phyloP scores from a whole-genome alignment of 1,140 invertebrate genomes.

The Zelostemma sp. region DNA sequence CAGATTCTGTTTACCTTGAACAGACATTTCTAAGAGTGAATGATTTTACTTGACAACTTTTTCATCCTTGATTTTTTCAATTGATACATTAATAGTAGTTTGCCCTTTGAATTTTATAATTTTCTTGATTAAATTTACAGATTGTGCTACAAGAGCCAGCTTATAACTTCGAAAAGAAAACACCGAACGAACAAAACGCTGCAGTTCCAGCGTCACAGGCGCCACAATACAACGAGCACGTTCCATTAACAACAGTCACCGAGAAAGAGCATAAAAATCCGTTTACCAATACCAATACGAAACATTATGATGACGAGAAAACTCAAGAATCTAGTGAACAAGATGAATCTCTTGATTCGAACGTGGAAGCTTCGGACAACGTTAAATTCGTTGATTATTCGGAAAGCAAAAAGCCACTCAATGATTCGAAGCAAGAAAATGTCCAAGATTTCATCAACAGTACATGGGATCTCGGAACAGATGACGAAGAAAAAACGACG shows the following conservation, averaged over 20 bases:
- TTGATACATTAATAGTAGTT: no score
- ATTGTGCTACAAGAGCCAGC: conserved; percentile 34
- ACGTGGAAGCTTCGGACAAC: conserved; percentile 58
- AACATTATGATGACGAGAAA: conserved; percentile 11
- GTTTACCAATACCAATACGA: conserved; percentile 45
- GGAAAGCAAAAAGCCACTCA: conserved; percentile 14
- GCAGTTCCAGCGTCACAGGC: conserved; percentile 14
- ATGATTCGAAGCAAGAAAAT: conserved; percentile 26
- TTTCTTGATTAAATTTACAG: conserved; percentile 11
- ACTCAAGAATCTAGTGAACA: conserved; percentile 14
- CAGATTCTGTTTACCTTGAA: no score
- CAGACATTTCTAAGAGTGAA: no score
- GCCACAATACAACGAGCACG: conserved; percentile 38
- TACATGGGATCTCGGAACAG: conserved; percentile 23
- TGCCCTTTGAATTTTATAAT: no score
- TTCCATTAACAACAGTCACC: no score
- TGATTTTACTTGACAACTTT: no score
- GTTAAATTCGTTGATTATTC: conserved; percentile 51
- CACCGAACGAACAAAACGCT: conserved; percentile 8
- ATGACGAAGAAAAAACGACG: conserved; percentile 18
- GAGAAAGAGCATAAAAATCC: conserved; percentile 61
- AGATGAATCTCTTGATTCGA: conserved; percentile 51
- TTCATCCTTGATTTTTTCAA: no score
- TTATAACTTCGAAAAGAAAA: conserved; percentile 27
- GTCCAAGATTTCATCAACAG: conserved; percentile 9